phyloP scores from a whole-genome alignment of 2,797 vertebrate species.

The Pseudotriccus pelzelni region DNA sequence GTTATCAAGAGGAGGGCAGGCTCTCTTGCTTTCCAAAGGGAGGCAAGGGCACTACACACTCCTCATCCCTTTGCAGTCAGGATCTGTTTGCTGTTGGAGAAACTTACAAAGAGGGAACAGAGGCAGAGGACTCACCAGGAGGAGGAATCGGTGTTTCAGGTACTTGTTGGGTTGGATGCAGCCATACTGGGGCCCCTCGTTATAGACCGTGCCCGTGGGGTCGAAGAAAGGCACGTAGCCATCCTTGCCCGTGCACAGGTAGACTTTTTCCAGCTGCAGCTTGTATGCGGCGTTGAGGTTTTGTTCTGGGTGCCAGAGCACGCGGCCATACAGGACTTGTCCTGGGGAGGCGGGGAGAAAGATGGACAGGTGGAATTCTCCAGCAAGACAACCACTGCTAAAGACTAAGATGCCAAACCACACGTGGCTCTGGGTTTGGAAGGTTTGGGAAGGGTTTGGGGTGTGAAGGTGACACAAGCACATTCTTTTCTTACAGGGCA shows the following conservation, averaged over 20 bases:
- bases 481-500: background rate
- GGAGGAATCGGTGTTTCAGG: slow-evolving; percentile 93
- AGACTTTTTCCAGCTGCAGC: slow-evolving; percentile 96
- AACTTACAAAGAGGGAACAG: background rate
- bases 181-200: slow-evolving; percentile 94
- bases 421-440: rapidly evolving
- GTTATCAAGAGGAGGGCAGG: background rate
- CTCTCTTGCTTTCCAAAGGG: background rate
- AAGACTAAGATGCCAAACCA: rapidly evolving
- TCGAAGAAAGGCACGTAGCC: slow-evolving; percentile 98
- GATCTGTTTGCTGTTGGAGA: rapidly evolving
- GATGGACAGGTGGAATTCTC: background rate
- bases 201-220: slow-evolving; percentile 94
- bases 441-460: background rate
- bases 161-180: slow-evolving; percentile 96
- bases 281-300: slow-evolving; percentile 93
- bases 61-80: background rate
- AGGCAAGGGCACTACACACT: background rate
- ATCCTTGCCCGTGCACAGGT: slow-evolving; percentile 93
- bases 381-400: rapidly evolving
- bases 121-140: slow-evolving; percentile 81
- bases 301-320: slow-evolving; percentile 96
- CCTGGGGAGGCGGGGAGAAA: slow-evolving; percentile 75
- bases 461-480: background rate
- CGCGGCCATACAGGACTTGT: slow-evolving; percentile 91